Evolutionary conservation across 2,888 invertebrate genomes (phyloP), one percentile per base, ranked within the genome.

Genomic region (Palloptera scutellata): DNA sequence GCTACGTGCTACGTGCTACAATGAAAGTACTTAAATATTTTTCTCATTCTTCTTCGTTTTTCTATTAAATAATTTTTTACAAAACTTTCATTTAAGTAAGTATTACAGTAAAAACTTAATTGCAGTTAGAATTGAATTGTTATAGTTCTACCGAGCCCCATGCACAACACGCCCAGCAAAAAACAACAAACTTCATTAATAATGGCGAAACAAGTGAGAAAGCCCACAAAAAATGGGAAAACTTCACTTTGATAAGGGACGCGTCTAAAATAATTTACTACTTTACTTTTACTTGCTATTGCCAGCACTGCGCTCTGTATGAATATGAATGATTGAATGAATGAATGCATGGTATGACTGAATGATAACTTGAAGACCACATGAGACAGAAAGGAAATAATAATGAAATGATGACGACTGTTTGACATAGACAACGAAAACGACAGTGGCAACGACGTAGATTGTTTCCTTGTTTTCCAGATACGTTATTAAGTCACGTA

Each of bases 401-500:
- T 64, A 57, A 64, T 64, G 63, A 64, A 55, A 52, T 64, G 63
- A 30, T 8, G 53, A 53, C 41, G n/a, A n/a, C n/a, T n/a, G n/a
- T 13, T 19, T 15, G 19, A 53, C 17, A 61, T 13, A 13, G 19
- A 43, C 42, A 55, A 43, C 52, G 15, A 19, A 17, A 52, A n/a
- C n/a, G n/a, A 30, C 30, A 30, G 6, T 6, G 30, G 6, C 30
- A 30, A 30, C 30, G 6, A 30, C 30, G 6, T 30, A 10, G 52
- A 52, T 15, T 19, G 52, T 10, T 15, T 40, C 55, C 20, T 63
- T 52, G 17, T 15, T 45, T 15, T 45, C 54, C 48, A 17, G 63
- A 48, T 57, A 48, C n/a, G 15, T 57, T 64, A 64, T 64, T 64
- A 64, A 64, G 63, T 64, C 63, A 64, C 63, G 63, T 64, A 64